Percentiles rank a stretch among this genome's conserved stretches.
Conservation (phyloP, 2,888 invertebrate species). For the Drosophila nigricruria region DNA sequence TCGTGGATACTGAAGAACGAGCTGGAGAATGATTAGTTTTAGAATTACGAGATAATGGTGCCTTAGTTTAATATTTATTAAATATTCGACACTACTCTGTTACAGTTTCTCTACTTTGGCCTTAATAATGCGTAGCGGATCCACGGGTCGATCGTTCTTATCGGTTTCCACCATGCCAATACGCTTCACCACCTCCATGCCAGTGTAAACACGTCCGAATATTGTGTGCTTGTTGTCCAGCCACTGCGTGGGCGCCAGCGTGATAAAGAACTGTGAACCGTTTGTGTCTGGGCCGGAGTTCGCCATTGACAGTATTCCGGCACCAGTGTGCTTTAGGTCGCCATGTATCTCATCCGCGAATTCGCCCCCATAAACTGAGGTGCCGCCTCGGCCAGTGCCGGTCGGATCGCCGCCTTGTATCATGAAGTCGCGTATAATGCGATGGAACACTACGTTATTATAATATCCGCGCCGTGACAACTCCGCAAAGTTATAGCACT, state of each 20-base stretch:
- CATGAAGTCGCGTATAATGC: constrained; percentile 97
- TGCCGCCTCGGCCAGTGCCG: constrained; percentile 97
- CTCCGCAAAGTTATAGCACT: constrained; percentile 98
- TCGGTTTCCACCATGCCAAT: constrained; percentile 98
- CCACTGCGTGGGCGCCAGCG: constrained; percentile 98
- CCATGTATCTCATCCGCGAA: constrained; percentile 98
- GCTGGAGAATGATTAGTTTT: constrained; percentile 31
- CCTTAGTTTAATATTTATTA: constrained; percentile 11
- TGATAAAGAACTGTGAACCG: constrained; percentile 99
- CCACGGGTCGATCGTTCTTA: constrained; percentile 95
- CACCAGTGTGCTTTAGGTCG: constrained; percentile 97
- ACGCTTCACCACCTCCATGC: constrained; percentile 96
- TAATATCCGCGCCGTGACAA: constrained; percentile 96
- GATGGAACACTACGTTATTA: constrained; percentile 97
- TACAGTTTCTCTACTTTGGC: constrained; percentile 85
- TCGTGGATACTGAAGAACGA: constrained; percentile 87
- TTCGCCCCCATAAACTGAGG: constrained; percentile 97
- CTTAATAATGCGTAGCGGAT: constrained; percentile 92
- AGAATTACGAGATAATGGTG: neutral
- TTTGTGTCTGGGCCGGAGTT: constrained; percentile 99
- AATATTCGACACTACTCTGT: constrained; percentile 2
- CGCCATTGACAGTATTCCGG: constrained; percentile 97
- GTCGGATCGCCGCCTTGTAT: constrained; percentile 99
- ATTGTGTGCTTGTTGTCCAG: constrained; percentile 98
- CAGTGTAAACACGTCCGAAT: constrained; percentile 95